Base-by-base conservation (phyloP, 2,888 invertebrate species). In the Sesamia inferens region DNA sequence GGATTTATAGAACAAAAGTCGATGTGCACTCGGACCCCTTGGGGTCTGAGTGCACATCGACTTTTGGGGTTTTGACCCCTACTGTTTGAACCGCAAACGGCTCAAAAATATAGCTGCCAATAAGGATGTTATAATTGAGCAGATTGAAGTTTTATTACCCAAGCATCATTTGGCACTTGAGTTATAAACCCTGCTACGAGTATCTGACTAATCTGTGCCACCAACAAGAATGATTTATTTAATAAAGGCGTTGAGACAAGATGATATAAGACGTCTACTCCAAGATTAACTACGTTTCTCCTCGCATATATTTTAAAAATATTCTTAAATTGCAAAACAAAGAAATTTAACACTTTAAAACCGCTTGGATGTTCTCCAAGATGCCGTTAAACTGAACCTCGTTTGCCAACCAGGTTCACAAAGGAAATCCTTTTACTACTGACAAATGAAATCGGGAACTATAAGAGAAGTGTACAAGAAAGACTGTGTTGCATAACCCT, bases 361-460 rank as follows among this genome's bases (percentile, higher is more conserved):
- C 58, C 57, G 54, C 11, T 85, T 83, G 83, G 81, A 74, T 62
- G 70, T 62, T 24, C 58, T 85, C 84, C 84, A 85, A 84, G 77
- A 76, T 71, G 76, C 76, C 42, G 55, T 44, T 68, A 74, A 74
- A 80, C 64, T 73, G 73, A 66, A 59, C 72, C 68, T 57, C 42
- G 58, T 68, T 51, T 57, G 61, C 59, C 57, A 68, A 69, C 59
- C 76, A 76, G 76, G 67, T 79, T 81, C 58, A 83, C 79, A 71
- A 73, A 65, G 76, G 77, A 84, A 76, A 74, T 84, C 71, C 68
- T 70, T 51, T 61, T 58, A 24, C 48, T 62, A 39, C 75, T 67
- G 76, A 87, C 88, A 88, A 87, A 89, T 88, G 88, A 85, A 89
- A 88, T 85, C 75, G 81, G 83, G 68, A 86, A 87, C 77, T 84